Evolutionary conservation across 2,797 vertebrate species (phyloP).

Genomic region (Esox lucius): DNA sequence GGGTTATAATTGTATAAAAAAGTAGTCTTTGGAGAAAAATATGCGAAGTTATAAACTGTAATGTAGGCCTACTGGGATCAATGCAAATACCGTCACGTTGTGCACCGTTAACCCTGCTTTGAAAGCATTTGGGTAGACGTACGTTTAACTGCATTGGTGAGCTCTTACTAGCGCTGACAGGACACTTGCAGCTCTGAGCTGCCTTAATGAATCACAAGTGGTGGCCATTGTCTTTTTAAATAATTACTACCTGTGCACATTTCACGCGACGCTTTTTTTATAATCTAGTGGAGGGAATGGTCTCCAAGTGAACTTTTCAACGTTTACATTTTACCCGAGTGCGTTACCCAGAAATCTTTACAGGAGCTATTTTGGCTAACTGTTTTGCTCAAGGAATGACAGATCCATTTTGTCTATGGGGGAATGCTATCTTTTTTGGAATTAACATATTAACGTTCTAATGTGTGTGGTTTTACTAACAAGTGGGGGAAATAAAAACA

Average conservation of each 20-base stretch:
- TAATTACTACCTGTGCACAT: background rate
- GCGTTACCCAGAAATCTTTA: background rate
- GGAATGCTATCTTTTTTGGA: background rate
- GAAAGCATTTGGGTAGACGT: background rate
- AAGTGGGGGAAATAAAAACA: no score
- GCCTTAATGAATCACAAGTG: background rate
- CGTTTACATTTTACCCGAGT: no score
- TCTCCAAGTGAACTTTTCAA: background rate
- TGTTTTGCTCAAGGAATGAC: background rate
- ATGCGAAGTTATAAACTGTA: background rate
- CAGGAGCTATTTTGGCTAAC: background rate
- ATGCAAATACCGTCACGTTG: background rate
- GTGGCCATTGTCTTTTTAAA: background rate
- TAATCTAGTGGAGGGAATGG: background rate
- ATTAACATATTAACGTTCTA: background rate
- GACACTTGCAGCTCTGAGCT: background rate
- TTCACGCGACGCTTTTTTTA: background rate
- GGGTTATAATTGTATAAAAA: background rate
- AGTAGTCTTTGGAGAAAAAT: no score
- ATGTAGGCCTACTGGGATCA: background rate
- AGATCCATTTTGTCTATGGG: background rate
- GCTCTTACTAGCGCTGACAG: background rate
- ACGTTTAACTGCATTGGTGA: background rate
- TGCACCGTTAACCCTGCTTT: background rate
- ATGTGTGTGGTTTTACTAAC: no score